A percentile compares a stretch with the other conserved stretches of the same genome.
These are phyloP conservation scores for Brachyptera putata DNA, from an alignment of 2,888 invertebrate species.

Conservation along the genomic window DNA sequence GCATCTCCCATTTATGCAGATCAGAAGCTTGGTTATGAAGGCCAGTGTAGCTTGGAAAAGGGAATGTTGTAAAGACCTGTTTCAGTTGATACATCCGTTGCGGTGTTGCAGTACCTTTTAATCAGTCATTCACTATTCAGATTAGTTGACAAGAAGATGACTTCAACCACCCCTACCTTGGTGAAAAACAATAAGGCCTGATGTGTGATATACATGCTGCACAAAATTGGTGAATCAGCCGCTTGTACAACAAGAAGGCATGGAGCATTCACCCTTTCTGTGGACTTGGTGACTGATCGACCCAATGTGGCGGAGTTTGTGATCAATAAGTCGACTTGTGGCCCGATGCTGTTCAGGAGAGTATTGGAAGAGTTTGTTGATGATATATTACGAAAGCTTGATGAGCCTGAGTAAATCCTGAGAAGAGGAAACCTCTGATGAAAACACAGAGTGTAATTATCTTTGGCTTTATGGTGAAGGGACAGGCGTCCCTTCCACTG, in stretches of 20 bases:
- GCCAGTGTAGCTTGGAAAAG: slow-evolving; percentile 33
- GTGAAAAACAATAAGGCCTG: slow-evolving; percentile 32
- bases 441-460: not conserved
- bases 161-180: slow-evolving; percentile 24
- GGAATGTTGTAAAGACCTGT: slow-evolving; percentile 36
- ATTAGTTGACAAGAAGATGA: no score
- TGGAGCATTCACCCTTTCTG: not conserved
- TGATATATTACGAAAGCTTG: no score
- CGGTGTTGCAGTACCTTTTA: slow-evolving; percentile 24
- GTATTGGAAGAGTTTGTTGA: no score
- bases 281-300: not conserved
- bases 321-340: not conserved
- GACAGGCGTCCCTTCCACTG: slow-evolving; percentile 32
- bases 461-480: slow-evolving; percentile 13
- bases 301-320: not conserved
- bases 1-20: slow-evolving; percentile 42
- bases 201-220: slow-evolving; percentile 27
- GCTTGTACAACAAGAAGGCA: not conserved
- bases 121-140: slow-evolving; percentile 16
- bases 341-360: not conserved
- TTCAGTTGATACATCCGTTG: slow-evolving; percentile 29
- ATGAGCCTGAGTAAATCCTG: not conserved
- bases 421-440: slow-evolving; percentile 4
- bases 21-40: slow-evolving; percentile 38
- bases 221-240: slow-evolving; percentile 2